Evolutionary conservation across 2,113 vertebrate genomes (phyloP).

Genomic region (Irena cyanogastra): DNA sequence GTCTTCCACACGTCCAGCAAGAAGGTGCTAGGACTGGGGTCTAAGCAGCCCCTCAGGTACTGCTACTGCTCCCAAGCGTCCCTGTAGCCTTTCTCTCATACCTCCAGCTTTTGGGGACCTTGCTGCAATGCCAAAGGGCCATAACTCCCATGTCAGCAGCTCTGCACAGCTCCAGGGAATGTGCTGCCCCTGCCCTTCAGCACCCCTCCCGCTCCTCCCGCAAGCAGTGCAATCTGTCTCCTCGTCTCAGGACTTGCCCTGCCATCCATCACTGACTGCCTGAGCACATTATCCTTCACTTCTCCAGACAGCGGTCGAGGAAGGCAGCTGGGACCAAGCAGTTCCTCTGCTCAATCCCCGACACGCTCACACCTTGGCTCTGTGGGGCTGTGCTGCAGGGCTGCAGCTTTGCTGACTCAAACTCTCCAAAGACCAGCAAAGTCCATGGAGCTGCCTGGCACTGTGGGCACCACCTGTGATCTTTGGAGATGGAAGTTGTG

Average conservation of each 20-base stretch:
- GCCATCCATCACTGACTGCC: conserved; percentile 8
- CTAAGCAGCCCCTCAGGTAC: background rate
- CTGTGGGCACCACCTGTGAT: accelerated
- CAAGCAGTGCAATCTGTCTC: background rate
- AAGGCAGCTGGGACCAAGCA: background rate
- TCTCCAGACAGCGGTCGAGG: background rate
- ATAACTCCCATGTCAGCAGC: accelerated
- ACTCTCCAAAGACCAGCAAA: background rate
- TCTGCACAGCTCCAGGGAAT: background rate
- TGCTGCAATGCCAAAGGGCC: background rate
- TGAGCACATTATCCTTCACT: background rate
- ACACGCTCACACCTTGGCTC: accelerated
- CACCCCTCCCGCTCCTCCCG: background rate
- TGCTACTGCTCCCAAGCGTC: background rate
- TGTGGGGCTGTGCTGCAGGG: background rate
- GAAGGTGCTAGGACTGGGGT: background rate
- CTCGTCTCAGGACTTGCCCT: background rate
- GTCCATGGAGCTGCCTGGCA: background rate
- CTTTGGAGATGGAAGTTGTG: background rate
- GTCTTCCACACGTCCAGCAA: background rate
- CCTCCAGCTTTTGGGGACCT: background rate
- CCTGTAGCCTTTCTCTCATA: background rate
- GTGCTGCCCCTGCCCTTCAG: background rate
- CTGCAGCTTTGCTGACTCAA: background rate
- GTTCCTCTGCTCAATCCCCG: background rate